phyloP scores from a whole-genome alignment of 2,797 vertebrate species.

The Epinephelus coioides region DNA sequence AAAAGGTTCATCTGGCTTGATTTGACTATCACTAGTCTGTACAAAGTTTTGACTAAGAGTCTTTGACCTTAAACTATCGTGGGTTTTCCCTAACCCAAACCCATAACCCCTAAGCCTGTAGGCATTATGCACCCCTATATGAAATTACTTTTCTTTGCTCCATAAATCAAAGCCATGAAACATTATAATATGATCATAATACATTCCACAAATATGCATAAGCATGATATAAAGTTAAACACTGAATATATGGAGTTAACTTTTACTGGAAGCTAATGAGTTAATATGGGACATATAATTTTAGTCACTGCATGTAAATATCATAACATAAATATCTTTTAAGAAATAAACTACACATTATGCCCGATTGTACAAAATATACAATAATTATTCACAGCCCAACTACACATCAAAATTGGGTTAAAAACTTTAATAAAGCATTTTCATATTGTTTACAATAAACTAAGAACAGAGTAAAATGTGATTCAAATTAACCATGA shows the following conservation, averaged over 20 bases:
- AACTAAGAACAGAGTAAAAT: constrained; percentile 8
- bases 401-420: not conserved
- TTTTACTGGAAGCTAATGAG: not conserved
- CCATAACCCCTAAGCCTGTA: too few relatives aligned
- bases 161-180: not conserved
- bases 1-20: too few relatives aligned
- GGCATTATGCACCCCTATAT: too few relatives aligned
- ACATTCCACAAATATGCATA: not conserved
- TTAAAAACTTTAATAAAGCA: constrained; percentile 9
- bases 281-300: not conserved
- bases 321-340: not conserved
- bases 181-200: not conserved
- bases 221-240: not conserved
- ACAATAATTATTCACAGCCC: not conserved
- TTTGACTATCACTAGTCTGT: too few relatives aligned
- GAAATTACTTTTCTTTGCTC: not conserved
- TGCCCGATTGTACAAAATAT: not conserved
- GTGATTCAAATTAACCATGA: not conserved
- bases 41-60: too few relatives aligned
- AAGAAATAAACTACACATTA: not conserved
- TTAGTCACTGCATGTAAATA: not conserved
- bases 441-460: constrained; percentile 1
- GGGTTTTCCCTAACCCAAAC: too few relatives aligned
- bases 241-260: not conserved
- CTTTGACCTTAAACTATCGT: too few relatives aligned